Percentiles rank a stretch among this genome's conserved stretches.
Evolutionary conservation across 53 echinoderm and acorn worm species (phyloP).

Genomic region (Echinarachnius parma): DNA sequence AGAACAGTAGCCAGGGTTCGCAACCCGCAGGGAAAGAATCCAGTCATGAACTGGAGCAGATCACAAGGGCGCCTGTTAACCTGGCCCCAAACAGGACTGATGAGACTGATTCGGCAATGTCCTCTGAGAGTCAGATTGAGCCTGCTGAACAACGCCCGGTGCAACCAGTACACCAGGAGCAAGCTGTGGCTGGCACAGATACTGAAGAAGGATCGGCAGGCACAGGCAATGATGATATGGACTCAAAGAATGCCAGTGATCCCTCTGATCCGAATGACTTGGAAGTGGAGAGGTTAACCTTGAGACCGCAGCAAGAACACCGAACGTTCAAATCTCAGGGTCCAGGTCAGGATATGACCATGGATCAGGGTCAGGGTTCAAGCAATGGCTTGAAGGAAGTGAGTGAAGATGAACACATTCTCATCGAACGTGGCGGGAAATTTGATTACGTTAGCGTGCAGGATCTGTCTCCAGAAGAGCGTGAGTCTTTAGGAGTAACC

Average conservation of each 20-base stretch:
- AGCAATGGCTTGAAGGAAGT: conserved; percentile 16
- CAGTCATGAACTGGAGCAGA: no score
- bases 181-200: background rate
- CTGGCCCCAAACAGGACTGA: conserved; percentile 31
- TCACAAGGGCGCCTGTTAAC: background rate
- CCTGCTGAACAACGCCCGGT: background rate
- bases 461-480: conserved; percentile 73
- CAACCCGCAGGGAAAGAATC: conserved; percentile 18
- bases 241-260: conserved; percentile 10
- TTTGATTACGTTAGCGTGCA: conserved; percentile 77
- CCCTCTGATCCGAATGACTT: conserved; percentile 61
- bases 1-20: background rate
- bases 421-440: conserved; percentile 91
- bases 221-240: conserved; percentile 9
- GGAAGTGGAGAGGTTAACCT: conserved; percentile 64
- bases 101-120: background rate
- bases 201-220: background rate
- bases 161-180: no score
- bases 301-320: conserved; percentile 30
- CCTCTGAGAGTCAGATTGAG: background rate
- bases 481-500: conserved; percentile 61
- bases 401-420: conserved; percentile 55
- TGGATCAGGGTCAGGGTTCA: background rate
- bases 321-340: background rate
- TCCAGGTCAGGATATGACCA: background rate